A percentile compares a stretch with the other conserved stretches of the same genome.
phyloP scores from a whole-genome alignment of 2,888 invertebrate species.

The Lasioglossum calceatum region DNA sequence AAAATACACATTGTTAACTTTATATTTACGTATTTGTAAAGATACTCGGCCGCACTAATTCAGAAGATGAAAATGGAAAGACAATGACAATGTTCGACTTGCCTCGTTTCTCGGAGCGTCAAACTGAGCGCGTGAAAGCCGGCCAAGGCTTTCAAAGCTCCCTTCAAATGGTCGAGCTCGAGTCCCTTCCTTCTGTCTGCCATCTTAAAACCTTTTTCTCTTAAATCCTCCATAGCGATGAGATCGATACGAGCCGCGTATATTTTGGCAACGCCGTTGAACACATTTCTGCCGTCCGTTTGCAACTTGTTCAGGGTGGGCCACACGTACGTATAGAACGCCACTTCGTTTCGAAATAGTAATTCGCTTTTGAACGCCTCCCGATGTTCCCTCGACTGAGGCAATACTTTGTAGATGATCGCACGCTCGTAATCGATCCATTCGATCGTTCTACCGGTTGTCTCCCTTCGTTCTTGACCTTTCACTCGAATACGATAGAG shows the following conservation, averaged over 20 bases:
- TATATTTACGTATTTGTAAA: background rate
- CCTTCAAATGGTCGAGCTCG: conserved; percentile 80
- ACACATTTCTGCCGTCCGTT: conserved; percentile 70
- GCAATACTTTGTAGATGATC: conserved; percentile 90
- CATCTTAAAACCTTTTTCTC: conserved; percentile 83
- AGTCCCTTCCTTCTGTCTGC: conserved; percentile 83
- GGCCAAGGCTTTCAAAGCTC: conserved; percentile 83
- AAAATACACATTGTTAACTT: conserved; percentile 5
- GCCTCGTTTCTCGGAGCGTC: conserved; percentile 82
- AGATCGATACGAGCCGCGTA: conserved; percentile 83
- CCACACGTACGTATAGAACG: conserved; percentile 90
- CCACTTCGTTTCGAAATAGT: conserved; percentile 89
- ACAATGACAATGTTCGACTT: conserved; percentile 43
- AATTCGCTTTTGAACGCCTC: conserved; percentile 90
- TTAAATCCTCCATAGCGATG: conserved; percentile 85
- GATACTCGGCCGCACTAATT: background rate
- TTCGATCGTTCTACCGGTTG: conserved; percentile 76
- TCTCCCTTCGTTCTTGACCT: conserved; percentile 84
- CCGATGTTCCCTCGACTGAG: conserved; percentile 87
- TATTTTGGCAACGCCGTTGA: conserved; percentile 80
- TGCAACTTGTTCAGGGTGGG: conserved; percentile 88
- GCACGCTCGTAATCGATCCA: conserved; percentile 88
- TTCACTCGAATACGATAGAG: conserved; percentile 88
- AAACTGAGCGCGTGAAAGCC: conserved; percentile 85
- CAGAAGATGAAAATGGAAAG: background rate